Evolutionary conservation across 2,797 vertebrate species (phyloP), one percentile per base, ranked within the genome.

Genomic region (Mormyrops boulengeri): DNA sequence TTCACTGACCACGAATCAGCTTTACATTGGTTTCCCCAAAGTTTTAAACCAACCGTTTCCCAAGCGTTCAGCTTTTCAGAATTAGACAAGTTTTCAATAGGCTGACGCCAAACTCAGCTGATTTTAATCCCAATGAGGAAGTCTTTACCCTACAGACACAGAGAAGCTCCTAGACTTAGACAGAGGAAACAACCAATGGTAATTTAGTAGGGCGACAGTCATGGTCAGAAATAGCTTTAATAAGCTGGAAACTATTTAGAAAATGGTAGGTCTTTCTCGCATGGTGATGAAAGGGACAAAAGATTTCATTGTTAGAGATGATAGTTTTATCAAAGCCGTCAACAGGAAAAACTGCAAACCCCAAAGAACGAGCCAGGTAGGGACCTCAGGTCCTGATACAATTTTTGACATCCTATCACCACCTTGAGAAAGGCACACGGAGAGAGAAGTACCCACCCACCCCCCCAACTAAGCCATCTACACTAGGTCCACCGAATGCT

Each of bases 221-320:
- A 94, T 88, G 89, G 95, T 96, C 95, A 96, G 95, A 95, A 96
- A 96, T 94, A 92, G 89, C 95, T 96, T 96, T 95, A 95, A 96
- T 96, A 96, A 94, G 94, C 94, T 96, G 96, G 95, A 96, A 96
- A 95, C 95, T 95, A 96, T 96, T 96, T 95, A 92, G 94, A 95
- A 96, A 95, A 95, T 95, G 95, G 94, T 95, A 94, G 94, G 93
- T 94, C 94, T 93, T 85, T 53, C n/a, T 9, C 47, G 89, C 47
- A 14, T 47, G 5, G 4, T 11, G 94, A 95, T 95, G 95, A 94
- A 91, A 88, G 93, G 95, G 94, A 96, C 95, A 96, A 96, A 96
- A 95, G 93, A 89, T 91, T 92, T 92, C 94, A 95, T 95, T 96
- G 96, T 96, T 91, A 94, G 94, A 93, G 92, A 90, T 90, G 66